A percentile compares a stretch with the other conserved stretches of the same genome.
These are phyloP conservation scores for Neomicropteryx cornuta DNA, from an alignment of 1,140 invertebrate genomes.

Conservation along the genomic window DNA sequence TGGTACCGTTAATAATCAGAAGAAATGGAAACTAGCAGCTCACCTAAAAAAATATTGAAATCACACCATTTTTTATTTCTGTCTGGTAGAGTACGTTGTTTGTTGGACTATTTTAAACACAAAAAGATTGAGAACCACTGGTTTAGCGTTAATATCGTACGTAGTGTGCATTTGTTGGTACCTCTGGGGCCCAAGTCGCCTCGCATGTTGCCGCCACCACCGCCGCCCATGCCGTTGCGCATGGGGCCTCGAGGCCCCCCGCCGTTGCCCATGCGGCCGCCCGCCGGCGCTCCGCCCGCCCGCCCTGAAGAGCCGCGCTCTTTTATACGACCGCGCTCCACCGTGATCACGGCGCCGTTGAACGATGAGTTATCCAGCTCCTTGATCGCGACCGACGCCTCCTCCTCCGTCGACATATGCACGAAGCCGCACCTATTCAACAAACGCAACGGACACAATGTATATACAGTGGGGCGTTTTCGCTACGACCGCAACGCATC, in stretches of 20 bases:
- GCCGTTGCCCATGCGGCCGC: constrained; percentile 23
- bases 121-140: too few relatives aligned
- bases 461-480: too few relatives aligned
- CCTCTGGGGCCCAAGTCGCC: constrained; percentile 14
- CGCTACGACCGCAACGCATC: too few relatives aligned
- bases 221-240: constrained; percentile 24
- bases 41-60: too few relatives aligned
- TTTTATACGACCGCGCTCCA: constrained; percentile 56
- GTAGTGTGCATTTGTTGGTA: too few relatives aligned
- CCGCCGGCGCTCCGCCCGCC: constrained; percentile 22
- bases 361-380: constrained; percentile 57
- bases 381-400: constrained; percentile 55
- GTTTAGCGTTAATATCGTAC: too few relatives aligned
- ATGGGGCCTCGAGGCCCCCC: constrained; percentile 23
- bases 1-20: too few relatives aligned
- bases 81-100: too few relatives aligned
- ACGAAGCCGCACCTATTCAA: constrained; percentile 63
- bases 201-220: constrained; percentile 3
- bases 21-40: too few relatives aligned
- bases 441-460: too few relatives aligned
- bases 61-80: too few relatives aligned
- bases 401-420: constrained; percentile 58
- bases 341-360: constrained; percentile 58
- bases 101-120: too few relatives aligned
- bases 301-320: constrained; percentile 35